Evolutionary conservation across 1,140 invertebrate genomes (phyloP), one percentile per base, ranked within the genome.

Genomic region (Heliconius nattereri): DNA sequence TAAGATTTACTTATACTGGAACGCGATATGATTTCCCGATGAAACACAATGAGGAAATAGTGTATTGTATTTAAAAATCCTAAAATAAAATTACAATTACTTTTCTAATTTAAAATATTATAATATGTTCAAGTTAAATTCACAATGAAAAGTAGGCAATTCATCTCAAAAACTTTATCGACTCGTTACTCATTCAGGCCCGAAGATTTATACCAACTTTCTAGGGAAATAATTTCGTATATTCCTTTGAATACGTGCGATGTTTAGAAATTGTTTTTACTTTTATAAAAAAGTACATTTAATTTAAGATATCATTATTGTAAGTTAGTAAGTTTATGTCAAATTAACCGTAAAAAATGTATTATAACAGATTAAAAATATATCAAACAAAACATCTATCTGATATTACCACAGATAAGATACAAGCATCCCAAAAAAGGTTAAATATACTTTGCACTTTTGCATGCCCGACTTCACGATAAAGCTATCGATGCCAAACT

Each of bases 401-500:
- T 73, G 23, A 49, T 45, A 54, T 40, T 19, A 72, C 71, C 35
- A 74, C 54, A 60, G 19, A 37, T 35, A 76, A 60, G 8, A 57
- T 76, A 54, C n/a, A 77, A 72, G 45, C 32, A 73, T 45, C 26
- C 57, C n/a, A 23, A 78, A 16, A 78, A 78, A 78, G 60, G 60
- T 26, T 70, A 37, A 49, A 71, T 70, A 78, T 40, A 52, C 26
- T 70, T 66, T 75, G 57, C 78, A 74, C 57, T 75, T 70, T 66
- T 74, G 78, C 78, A 60, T 73, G 78, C 72, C 78, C 78, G 60
- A 66, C 26, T 66, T 75, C 79, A 79, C 78, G 82, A 83, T 83
- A 83, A 83, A 78, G 77, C 82, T 78, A 83, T 81, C 82, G 80
- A 81, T 76, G 54, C 45, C 74, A 52, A 74, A 73, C 52, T 45